Conservation (phyloP, 2,113 vertebrate genomes). For the Vidua chalybeata region DNA sequence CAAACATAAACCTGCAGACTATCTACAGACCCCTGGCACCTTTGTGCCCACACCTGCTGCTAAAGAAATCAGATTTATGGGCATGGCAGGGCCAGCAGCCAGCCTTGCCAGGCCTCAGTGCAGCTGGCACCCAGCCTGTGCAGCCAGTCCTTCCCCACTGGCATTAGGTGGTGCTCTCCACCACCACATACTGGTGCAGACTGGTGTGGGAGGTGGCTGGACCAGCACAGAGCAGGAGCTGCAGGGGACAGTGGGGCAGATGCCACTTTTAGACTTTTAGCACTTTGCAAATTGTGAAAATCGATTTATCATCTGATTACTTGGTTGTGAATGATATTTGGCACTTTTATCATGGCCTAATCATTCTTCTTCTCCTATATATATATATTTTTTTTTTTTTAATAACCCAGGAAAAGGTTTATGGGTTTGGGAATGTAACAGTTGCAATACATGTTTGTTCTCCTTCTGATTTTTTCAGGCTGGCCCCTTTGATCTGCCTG, state of each 20-base stretch:
- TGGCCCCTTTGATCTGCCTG: conserved; percentile 72
- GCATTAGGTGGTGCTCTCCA: conserved; percentile 43
- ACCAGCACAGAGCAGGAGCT: rapidly evolving
- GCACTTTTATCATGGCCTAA: conserved; percentile 48
- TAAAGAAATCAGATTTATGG: rapidly evolving
- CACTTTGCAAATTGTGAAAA: not conserved
- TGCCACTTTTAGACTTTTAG: not conserved
- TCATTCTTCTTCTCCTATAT: not conserved
- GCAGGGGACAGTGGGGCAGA: not conserved
- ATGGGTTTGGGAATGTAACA: not conserved
- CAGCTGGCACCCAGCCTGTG: rapidly evolving
- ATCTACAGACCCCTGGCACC: rapidly evolving
- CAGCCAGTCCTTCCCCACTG: not conserved
- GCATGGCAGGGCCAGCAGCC: not conserved
- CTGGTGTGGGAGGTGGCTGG: not conserved
- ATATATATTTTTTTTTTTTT: not conserved
- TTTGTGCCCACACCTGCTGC: not conserved
- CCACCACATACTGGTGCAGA: not conserved
- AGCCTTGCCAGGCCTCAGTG: not conserved
- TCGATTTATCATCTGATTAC: not conserved
- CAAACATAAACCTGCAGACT: not conserved
- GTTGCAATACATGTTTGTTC: conserved; percentile 12
- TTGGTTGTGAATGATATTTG: conserved; percentile 71
- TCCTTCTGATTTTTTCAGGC: conserved; percentile 74
- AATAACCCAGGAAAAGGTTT: conserved; percentile 2